A percentile compares a stretch with the other conserved stretches of the same genome.
These are phyloP conservation scores for Struthidea cinerea DNA, from an alignment of 2,113 vertebrate genomes.

Conservation along the genomic window DNA sequence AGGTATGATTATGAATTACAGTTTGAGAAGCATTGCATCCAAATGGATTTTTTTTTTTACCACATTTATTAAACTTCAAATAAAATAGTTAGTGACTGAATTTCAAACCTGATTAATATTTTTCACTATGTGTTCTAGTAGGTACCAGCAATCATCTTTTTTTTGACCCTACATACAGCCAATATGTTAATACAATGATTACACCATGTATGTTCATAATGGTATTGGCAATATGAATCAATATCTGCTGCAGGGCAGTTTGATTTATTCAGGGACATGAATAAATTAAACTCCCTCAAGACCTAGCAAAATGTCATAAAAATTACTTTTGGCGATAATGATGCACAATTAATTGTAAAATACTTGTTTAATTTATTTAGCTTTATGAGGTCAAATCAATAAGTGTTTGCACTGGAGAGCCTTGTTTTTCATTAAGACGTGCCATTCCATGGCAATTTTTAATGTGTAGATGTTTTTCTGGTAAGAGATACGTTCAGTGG, in stretches of 20 bases:
- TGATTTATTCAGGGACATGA: slow-evolving; percentile 84
- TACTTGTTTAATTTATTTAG: slow-evolving; percentile 79
- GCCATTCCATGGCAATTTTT: slow-evolving; percentile 51
- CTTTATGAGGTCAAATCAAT: slow-evolving; percentile 83
- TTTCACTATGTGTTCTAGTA: background rate
- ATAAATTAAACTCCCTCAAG: slow-evolving; percentile 84
- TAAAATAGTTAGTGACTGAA: background rate
- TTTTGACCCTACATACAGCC: slow-evolving; percentile 30
- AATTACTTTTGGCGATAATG: slow-evolving; percentile 87
- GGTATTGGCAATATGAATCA: slow-evolving; percentile 84
- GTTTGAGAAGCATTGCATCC: background rate
- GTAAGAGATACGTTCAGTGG: background rate
- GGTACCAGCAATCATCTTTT: slow-evolving; percentile 16
- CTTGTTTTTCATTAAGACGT: slow-evolving; percentile 50
- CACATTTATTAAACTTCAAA: background rate
- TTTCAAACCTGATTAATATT: background rate
- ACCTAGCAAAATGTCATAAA: slow-evolving; percentile 87
- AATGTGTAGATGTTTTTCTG: background rate
- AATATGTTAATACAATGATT: slow-evolving; percentile 62
- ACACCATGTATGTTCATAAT: slow-evolving; percentile 75
- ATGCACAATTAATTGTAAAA: slow-evolving; percentile 86
- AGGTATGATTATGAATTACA: background rate
- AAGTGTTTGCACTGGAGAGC: slow-evolving; percentile 71
- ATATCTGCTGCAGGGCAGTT: slow-evolving; percentile 80
- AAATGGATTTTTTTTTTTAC: background rate